Percentiles rank a stretch among this genome's conserved stretches.
Conservation (phyloP, 2,113 vertebrate species). For the Gymnocephalus cernua region DNA sequence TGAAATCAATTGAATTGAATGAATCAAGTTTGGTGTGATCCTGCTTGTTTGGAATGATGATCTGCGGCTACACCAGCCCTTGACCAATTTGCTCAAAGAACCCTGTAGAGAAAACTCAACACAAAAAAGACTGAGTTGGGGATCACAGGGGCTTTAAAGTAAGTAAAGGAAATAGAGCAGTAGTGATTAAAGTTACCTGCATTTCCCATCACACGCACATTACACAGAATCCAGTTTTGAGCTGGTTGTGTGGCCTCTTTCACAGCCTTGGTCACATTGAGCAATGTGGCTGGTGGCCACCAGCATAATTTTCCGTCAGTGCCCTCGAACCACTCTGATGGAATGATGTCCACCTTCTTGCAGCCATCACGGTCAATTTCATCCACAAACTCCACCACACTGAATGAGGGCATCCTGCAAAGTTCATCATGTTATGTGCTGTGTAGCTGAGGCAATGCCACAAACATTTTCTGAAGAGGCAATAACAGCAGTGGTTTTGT, state of each 20-base stretch:
- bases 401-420: constrained; percentile 10
- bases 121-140: too few relatives aligned
- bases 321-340: background rate
- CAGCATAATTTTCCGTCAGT: background rate
- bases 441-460: background rate
- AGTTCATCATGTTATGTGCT: background rate
- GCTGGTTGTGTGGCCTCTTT: background rate
- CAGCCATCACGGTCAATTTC: background rate
- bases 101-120: too few relatives aligned
- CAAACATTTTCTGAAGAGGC: background rate
- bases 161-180: background rate
- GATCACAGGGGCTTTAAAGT: too few relatives aligned
- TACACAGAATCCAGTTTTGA: background rate
- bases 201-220: constrained; percentile 6
- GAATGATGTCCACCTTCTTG: constrained; percentile 11
- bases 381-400: constrained; percentile 12
- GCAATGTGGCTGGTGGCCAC: background rate
- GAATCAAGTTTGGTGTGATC: too few relatives aligned
- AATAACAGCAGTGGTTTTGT: constrained; percentile 1
- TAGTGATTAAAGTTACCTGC: background rate
- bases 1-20: too few relatives aligned
- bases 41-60: too few relatives aligned
- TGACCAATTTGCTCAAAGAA: too few relatives aligned
- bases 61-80: too few relatives aligned
- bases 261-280: too few relatives aligned